Conservation (phyloP, 2,888 invertebrate species). For the Plagiodera versicolora region DNA sequence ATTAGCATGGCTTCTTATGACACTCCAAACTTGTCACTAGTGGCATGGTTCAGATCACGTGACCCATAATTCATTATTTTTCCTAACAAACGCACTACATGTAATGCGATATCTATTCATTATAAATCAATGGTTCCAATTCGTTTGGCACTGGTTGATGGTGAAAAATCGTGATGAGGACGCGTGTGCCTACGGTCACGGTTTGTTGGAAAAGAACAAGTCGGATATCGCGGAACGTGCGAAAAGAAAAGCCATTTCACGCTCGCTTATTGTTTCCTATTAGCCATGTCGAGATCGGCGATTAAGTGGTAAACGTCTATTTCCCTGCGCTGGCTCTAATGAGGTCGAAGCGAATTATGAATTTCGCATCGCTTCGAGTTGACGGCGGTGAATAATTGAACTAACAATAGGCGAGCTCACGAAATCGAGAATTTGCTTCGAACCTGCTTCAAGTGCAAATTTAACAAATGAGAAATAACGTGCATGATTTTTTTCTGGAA, state of each 20-base stretch:
- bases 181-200: constrained; percentile 32
- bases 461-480: no score
- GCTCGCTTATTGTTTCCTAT: constrained; percentile 22
- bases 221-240: constrained; percentile 25
- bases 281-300: constrained; percentile 13
- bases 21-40: no score
- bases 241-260: constrained; percentile 30
- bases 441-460: no score
- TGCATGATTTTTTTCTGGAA: no score
- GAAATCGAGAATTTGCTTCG: no score
- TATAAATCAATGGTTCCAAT: no score
- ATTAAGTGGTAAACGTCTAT: constrained; percentile 10
- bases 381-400: background rate
- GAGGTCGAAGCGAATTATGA: background rate
- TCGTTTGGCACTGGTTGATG: background rate
- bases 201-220: constrained; percentile 14
- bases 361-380: background rate
- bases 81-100: no score
- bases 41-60: no score
- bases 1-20: no score
- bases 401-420: no score
- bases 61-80: no score
- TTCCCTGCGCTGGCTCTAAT: background rate
- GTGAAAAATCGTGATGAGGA: constrained; percentile 22
- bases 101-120: no score